Conservation (phyloP, 2,888 invertebrate genomes). For the Dermolepida albohirtum region DNA sequence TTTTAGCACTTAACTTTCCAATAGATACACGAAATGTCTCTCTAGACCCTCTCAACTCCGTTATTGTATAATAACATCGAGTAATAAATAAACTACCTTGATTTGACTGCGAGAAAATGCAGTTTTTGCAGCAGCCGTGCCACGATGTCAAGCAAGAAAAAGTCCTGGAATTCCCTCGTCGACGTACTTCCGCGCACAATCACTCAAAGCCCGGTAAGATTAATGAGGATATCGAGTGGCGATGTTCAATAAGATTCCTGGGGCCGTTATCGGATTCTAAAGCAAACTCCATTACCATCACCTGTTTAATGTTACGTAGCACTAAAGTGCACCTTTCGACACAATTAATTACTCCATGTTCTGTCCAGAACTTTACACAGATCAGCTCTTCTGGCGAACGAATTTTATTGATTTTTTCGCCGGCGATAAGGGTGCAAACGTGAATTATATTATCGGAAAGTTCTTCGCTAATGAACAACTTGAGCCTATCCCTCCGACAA, state of each 20-base stretch:
- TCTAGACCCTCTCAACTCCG: neutral
- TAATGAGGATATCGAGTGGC: constrained; percentile 41
- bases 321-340: constrained; percentile 33
- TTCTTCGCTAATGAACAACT: constrained; percentile 14
- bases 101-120: constrained; percentile 11
- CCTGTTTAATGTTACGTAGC: constrained; percentile 41
- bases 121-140: constrained; percentile 10
- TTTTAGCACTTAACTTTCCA: constrained; percentile 13
- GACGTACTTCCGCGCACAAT: constrained; percentile 27
- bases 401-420: constrained; percentile 22
- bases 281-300: constrained; percentile 43
- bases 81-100: constrained; percentile 17
- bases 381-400: constrained; percentile 18
- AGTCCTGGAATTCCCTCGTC: constrained; percentile 23
- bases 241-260: constrained; percentile 38
- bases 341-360: constrained; percentile 35
- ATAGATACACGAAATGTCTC: constrained; percentile 7
- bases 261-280: constrained; percentile 41
- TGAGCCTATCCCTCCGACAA: too few species aligned
- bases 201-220: constrained; percentile 38
- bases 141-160: neutral
- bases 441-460: constrained; percentile 7
- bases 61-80: neutral
- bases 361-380: constrained; percentile 38
- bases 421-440: constrained; percentile 5